Evolutionary conservation across 1,140 invertebrate genomes (phyloP).

Genomic region (Drosophila cardini): DNA sequence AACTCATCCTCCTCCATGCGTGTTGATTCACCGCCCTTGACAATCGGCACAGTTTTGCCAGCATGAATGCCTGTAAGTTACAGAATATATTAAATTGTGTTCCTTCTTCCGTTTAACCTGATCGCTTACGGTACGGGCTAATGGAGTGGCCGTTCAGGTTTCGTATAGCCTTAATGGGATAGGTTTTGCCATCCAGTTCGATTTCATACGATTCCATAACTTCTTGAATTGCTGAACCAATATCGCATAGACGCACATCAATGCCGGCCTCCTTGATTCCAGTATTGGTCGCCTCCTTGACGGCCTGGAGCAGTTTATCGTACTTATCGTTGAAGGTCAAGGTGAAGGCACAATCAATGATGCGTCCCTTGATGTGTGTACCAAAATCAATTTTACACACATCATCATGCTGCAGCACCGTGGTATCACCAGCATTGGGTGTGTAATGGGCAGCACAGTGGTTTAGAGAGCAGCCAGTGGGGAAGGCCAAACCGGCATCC

Average conservation of each 20-base stretch:
- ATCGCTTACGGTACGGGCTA: slow-evolving; percentile 93
- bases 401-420: slow-evolving; percentile 97
- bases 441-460: slow-evolving; percentile 99
- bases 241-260: slow-evolving; percentile 98
- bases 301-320: slow-evolving; percentile 97
- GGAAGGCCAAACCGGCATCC: slow-evolving; percentile 98
- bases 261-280: slow-evolving; percentile 98
- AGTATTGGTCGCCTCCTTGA: slow-evolving; percentile 98
- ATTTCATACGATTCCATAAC: slow-evolving; percentile 99
- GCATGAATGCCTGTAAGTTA: slow-evolving; percentile 94
- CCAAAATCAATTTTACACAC: slow-evolving; percentile 99
- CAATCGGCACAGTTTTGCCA: slow-evolving; percentile 99
- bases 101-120: neutral
- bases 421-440: slow-evolving; percentile 98
- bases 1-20: slow-evolving; percentile 99
- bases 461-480: slow-evolving; percentile 99
- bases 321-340: slow-evolving; percentile 98
- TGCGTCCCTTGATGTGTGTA: slow-evolving; percentile 99
- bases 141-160: slow-evolving; percentile 99
- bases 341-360: slow-evolving; percentile 99
- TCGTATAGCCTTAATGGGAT: slow-evolving; percentile 98
- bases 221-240: slow-evolving; percentile 99
- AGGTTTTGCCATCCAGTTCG: slow-evolving; percentile 98
- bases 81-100: neutral
- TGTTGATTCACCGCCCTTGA: slow-evolving; percentile 98